phyloP scores from a whole-genome alignment of 1,140 invertebrate species.

The Ctenoplectra terminalis region DNA sequence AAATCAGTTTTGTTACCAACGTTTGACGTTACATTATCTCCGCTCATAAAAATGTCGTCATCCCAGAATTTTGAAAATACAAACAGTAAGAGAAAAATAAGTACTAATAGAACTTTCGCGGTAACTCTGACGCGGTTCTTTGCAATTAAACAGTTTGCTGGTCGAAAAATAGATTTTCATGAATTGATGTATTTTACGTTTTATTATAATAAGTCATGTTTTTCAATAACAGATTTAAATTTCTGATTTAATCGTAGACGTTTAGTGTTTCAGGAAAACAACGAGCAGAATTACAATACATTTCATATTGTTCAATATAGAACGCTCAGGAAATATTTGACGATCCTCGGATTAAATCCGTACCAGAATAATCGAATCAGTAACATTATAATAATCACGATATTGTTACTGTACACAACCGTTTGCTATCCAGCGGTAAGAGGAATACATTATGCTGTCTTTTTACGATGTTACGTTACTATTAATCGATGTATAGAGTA shows the following conservation, averaged over 20 bases:
- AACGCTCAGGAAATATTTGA: background rate
- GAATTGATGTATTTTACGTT: background rate
- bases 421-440: constrained; percentile 1
- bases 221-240: background rate
- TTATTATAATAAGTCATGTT: background rate
- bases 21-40: background rate
- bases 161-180: no score
- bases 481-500: background rate
- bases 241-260: background rate
- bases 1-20: background rate
- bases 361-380: background rate
- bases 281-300: background rate
- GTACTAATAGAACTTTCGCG: background rate
- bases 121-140: no score
- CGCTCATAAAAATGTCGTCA: background rate
- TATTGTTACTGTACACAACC: background rate
- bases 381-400: background rate
- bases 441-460: background rate
- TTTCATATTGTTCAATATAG: background rate
- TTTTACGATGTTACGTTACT: background rate
- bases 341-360: background rate
- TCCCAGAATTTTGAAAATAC: background rate
- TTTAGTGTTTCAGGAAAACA: constrained; percentile 20
- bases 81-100: background rate
- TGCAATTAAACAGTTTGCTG: no score